These are phyloP conservation scores for Hydrolagus affinis DNA, from an alignment of 2,113 vertebrate genomes.

Conservation along the genomic window DNA sequence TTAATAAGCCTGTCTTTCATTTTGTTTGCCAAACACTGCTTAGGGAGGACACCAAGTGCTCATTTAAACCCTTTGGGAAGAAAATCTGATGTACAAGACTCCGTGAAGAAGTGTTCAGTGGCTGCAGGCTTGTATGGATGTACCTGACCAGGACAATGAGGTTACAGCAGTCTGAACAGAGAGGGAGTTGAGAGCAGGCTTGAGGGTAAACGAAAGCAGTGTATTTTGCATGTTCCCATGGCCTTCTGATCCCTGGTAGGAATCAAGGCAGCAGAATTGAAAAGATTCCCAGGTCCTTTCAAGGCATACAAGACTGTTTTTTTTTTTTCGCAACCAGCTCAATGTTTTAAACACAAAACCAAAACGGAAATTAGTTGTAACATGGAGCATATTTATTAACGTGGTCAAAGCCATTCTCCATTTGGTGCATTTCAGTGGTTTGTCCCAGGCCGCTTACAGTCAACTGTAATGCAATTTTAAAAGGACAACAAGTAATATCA, in stretches of 20 bases:
- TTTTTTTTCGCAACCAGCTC: background rate
- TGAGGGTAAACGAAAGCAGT: constrained; percentile 14
- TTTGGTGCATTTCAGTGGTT: too few relatives aligned
- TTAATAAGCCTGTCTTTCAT: background rate
- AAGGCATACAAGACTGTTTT: background rate
- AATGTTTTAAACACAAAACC: background rate
- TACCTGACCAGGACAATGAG: constrained; percentile 19
- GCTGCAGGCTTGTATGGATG: background rate
- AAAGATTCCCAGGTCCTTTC: constrained; percentile 14
- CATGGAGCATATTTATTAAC: too few relatives aligned
- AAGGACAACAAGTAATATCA: too few relatives aligned
- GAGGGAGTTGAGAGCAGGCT: constrained; percentile 21
- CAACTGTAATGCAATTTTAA: too few relatives aligned
- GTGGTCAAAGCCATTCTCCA: too few relatives aligned
- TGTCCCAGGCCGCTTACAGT: too few relatives aligned
- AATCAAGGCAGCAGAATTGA: constrained; percentile 12
- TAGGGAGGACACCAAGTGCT: background rate
- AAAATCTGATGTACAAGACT: constrained; percentile 16
- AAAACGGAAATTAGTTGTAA: background rate
- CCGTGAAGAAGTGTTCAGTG: constrained; percentile 6
- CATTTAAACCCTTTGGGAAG: constrained; percentile 21
- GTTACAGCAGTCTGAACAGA: constrained; percentile 7
- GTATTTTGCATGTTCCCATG: constrained; percentile 22
- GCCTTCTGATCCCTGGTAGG: constrained; percentile 23
- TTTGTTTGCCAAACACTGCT: background rate